These are phyloP conservation scores for Poeciliopsis retropinna DNA, from an alignment of 2,113 vertebrate species.

Conservation along the genomic window DNA sequence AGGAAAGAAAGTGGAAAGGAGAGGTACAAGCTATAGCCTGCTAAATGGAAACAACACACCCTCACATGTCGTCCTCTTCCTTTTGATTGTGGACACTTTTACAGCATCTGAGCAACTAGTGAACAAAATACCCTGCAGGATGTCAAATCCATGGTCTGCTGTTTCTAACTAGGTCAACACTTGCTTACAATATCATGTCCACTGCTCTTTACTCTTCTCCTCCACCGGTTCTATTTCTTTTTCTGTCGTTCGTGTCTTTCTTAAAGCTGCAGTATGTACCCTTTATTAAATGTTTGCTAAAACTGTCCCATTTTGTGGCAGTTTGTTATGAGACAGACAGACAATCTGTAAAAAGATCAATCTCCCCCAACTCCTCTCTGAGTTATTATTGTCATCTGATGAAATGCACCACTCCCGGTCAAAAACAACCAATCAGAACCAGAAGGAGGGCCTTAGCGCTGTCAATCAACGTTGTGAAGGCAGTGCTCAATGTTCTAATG, in stretches of 20 bases:
- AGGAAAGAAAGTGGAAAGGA: neutral
- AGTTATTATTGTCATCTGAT: no score
- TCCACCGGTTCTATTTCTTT: slow-evolving; percentile 5
- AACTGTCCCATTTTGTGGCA: no score
- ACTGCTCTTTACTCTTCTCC: slow-evolving; percentile 28
- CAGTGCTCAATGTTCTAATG: no score
- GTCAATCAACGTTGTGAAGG: no score
- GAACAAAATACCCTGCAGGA: neutral
- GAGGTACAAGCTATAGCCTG: neutral
- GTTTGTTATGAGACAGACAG: no score
- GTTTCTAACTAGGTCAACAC: slow-evolving; percentile 76
- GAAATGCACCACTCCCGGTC: no score
- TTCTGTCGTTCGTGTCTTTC: slow-evolving; percentile 30
- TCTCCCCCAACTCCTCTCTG: no score
- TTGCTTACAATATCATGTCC: slow-evolving; percentile 56
- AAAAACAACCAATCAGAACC: no score
- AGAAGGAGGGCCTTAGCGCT: no score
- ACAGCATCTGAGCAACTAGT: slow-evolving; percentile 39
- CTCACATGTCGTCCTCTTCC: neutral
- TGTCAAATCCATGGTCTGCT: slow-evolving; percentile 59
- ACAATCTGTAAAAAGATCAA: no score
- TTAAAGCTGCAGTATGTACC: neutral
- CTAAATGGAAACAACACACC: neutral
- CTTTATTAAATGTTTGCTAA: no score
- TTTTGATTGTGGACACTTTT: neutral